Conservation (phyloP, 2,113 vertebrate species). For the Myiozetetes cayanensis region DNA sequence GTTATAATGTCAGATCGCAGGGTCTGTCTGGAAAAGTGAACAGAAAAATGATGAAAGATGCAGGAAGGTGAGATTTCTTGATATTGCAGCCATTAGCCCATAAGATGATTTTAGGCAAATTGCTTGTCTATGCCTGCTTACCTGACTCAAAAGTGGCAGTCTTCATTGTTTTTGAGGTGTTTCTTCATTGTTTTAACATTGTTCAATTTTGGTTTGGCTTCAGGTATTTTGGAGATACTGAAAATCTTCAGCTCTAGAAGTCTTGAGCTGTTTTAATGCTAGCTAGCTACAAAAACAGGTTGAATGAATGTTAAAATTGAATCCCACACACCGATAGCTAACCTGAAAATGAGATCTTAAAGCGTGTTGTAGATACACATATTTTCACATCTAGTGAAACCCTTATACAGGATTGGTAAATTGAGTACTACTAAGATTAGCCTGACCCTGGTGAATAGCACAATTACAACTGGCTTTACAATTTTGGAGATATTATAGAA, state of each 20-base stretch:
- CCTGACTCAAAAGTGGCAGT: background rate
- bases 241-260: background rate
- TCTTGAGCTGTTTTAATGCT: background rate
- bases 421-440: background rate
- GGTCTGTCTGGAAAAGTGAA: background rate
- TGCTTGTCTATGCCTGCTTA: background rate
- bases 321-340: background rate
- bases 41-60: background rate
- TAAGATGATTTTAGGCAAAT: background rate
- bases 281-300: background rate
- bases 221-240: background rate
- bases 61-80: background rate
- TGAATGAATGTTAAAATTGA: background rate
- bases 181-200: background rate
- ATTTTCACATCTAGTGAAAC: background rate
- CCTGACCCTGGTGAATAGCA: background rate
- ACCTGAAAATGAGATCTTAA: background rate
- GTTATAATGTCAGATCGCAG: background rate
- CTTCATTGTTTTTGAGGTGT: background rate
- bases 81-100: background rate
- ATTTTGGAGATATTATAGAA: background rate
- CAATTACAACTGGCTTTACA: background rate
- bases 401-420: background rate
- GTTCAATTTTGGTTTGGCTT: background rate
- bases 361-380: background rate